These are phyloP conservation scores for Eupithecia tripunctaria DNA, from an alignment of 2,888 invertebrate species.

Conservation along the genomic window DNA sequence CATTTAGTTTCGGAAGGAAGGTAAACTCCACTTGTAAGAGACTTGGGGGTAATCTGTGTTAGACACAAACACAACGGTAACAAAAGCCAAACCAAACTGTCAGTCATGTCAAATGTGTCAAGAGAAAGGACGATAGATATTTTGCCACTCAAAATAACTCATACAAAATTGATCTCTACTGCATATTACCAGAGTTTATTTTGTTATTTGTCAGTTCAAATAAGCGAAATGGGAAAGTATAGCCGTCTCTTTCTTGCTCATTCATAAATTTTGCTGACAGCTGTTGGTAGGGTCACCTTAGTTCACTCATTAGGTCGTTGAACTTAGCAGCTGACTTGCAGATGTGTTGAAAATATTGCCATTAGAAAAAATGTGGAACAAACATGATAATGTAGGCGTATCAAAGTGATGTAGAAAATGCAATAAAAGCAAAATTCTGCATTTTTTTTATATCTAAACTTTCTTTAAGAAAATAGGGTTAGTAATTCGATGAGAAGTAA, in stretches of 20 bases:
- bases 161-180: conserved; percentile 11
- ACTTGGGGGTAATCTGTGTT: background rate
- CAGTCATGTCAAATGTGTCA: background rate
- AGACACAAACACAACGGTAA: background rate
- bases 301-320: conserved; percentile 51
- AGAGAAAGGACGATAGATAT: background rate
- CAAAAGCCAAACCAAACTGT: background rate
- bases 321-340: conserved; percentile 54
- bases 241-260: conserved; percentile 46
- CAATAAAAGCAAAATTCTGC: background rate
- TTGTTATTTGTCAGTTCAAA: background rate
- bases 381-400: background rate
- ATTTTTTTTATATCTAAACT: background rate
- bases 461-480: background rate
- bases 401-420: background rate
- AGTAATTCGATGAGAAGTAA: background rate
- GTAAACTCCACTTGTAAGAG: background rate
- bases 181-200: conserved; percentile 11
- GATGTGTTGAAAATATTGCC: conserved; percentile 27
- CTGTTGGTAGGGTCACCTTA: conserved; percentile 45
- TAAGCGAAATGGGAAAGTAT: conserved; percentile 10
- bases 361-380: background rate
- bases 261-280: conserved; percentile 40
- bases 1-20: conserved; percentile 55
- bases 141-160: background rate